Base-by-base conservation (phyloP, 2,113 vertebrate genomes). In the Boulengeromyrus knoepffleri region DNA sequence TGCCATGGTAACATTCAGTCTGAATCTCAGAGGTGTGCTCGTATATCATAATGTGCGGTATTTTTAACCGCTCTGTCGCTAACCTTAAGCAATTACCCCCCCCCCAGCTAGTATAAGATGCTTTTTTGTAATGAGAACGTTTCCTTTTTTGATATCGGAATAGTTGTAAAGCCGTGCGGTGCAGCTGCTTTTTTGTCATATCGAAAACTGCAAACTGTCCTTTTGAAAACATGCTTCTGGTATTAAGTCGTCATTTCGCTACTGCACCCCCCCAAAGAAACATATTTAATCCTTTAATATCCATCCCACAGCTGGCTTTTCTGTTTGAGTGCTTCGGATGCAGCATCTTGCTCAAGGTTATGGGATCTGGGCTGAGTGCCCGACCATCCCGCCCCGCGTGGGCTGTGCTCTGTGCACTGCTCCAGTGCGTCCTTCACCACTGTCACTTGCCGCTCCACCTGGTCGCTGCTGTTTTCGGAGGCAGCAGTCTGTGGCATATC, bases 1-100 rank as follows among this genome's bases (percentile, higher is more conserved):
- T 90, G 53, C 92, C 92, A 91, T 91, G 92, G 93, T 89, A 93
- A 93, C 91, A 42, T 88, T 91, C 88, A 85, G 80, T 88, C 21
- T 85, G 19, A 53, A 70, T 90, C 52, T 46, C 49, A 52, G 47
- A 62, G 36, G 87, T 62, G 42, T 56, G 85, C 90, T 90, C 10
- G 89, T 31, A 83, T 88, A 89, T 70, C n/a, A 10, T 53, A 13
- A 85, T 91, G 58, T 87, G 87, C 89, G 86, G 89, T 91, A 88
- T 88, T 90, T 92, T 91, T 90, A 91, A 88, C 88, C 47, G 8
- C 31, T 49, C 53, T 85, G 24, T 36, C 49, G 24, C 89, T 53
- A 87, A 90, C 89, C 88, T 90, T 90, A 88, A 84, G 80, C 87
- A 88, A n/a, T 85, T 87, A 80, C 50, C 31, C 70, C 50, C 31